Evolutionary conservation across 2,113 vertebrate species (phyloP).

Genomic region (Oreotrochilus melanogaster): DNA sequence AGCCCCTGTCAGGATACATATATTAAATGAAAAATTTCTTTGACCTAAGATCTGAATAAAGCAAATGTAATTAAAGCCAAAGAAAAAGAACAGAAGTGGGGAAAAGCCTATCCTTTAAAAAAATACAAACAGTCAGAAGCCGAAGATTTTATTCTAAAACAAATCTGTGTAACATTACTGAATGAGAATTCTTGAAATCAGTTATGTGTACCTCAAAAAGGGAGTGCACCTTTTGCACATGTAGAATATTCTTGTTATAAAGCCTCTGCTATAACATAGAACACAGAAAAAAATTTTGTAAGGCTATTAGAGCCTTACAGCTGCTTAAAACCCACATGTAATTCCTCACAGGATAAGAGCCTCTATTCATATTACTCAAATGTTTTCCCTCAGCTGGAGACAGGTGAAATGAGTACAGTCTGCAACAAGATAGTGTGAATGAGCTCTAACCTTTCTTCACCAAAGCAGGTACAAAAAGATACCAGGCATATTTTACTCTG

Average conservation of each 20-base stretch:
- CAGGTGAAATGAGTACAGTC: constrained; percentile 51
- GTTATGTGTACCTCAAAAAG: not conserved
- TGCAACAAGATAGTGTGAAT: constrained; percentile 13
- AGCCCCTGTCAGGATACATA: not conserved
- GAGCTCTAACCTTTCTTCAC: constrained; percentile 51
- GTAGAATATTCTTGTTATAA: not conserved
- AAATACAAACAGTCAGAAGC: not conserved
- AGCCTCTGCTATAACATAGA: not conserved
- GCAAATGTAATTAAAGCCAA: not conserved
- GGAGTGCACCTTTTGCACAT: not conserved
- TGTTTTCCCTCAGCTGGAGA: constrained; percentile 52
- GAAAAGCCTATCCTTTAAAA: not conserved
- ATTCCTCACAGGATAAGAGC: constrained; percentile 47
- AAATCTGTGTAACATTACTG: not conserved
- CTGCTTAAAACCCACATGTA: constrained; percentile 16
- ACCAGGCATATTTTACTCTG: constrained; percentile 20
- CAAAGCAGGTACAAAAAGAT: constrained; percentile 37
- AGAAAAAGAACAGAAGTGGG: not conserved
- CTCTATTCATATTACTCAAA: constrained; percentile 49
- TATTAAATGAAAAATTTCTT: not conserved
- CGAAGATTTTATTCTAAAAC: constrained; percentile 18
- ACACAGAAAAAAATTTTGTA: not conserved
- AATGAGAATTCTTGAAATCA: not conserved
- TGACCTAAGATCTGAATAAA: constrained; percentile 29
- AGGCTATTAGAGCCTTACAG: constrained; percentile 9